A percentile compares a stretch with the other conserved stretches of the same genome.
phyloP scores from a whole-genome alignment of 2,113 vertebrate genomes.

The Melanostigma gelatinosum region DNA sequence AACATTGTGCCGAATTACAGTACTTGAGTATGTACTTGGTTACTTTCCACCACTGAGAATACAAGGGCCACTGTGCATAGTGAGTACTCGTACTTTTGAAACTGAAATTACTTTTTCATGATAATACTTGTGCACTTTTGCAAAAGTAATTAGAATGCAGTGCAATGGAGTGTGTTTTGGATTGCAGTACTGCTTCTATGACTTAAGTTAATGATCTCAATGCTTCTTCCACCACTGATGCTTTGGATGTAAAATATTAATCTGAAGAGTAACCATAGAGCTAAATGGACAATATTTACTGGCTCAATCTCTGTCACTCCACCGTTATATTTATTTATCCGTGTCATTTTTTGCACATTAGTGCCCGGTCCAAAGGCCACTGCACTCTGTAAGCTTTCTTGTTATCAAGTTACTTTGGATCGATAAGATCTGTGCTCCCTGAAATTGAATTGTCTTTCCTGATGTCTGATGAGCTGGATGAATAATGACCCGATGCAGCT shows the following conservation, averaged over 20 bases:
- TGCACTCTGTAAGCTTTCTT: background rate
- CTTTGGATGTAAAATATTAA: background rate
- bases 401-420: constrained; percentile 4
- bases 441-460: background rate
- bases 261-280: background rate
- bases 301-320: background rate
- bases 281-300: background rate
- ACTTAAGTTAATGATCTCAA: background rate
- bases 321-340: background rate
- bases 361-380: background rate
- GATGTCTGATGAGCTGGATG: constrained; percentile 15
- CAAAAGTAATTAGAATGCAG: background rate
- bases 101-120: background rate
- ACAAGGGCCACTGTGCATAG: background rate
- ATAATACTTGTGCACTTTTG: background rate
- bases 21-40: background rate
- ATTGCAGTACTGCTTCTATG: background rate
- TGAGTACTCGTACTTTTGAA: background rate
- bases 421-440: background rate
- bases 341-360: background rate
- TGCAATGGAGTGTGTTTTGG: background rate
- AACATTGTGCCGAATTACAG: background rate
- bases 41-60: background rate
- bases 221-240: background rate
- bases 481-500: constrained; percentile 12